Evolutionary conservation across 1,140 invertebrate species (phyloP).

Genomic region (Delia radicum): DNA sequence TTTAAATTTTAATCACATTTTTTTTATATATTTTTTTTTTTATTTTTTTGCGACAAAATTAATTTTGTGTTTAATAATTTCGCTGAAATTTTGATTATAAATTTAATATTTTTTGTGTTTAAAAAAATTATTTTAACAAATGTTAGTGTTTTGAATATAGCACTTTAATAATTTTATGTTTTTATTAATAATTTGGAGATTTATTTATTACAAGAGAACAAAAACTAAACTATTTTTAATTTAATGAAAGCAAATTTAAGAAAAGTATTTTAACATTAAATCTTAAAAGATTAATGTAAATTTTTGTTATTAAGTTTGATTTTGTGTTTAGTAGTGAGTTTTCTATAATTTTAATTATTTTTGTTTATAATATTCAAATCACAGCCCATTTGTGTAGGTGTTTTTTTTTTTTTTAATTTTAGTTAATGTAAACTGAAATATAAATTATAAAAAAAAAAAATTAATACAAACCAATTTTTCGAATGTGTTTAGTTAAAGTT

Average conservation of each 20-base stretch:
- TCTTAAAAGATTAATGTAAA: too few species aligned
- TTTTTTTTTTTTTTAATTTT: slow-evolving; percentile 10
- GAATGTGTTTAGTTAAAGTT: background rate
- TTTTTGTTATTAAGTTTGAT: too few species aligned
- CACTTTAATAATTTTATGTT: background rate
- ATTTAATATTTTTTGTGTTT: background rate
- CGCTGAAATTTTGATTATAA: slow-evolving; percentile 9
- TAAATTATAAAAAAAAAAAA: slow-evolving; percentile 3
- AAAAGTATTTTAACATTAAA: too few species aligned
- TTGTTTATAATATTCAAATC: slow-evolving; percentile 38
- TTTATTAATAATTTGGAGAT: too few species aligned
- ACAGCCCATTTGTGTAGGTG: slow-evolving; percentile 45
- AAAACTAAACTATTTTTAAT: too few species aligned
- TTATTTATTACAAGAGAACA: too few species aligned
- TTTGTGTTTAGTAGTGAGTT: too few species aligned
- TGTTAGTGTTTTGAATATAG: background rate
- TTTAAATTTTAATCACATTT: slow-evolving; percentile 20
- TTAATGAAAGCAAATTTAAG: background rate
- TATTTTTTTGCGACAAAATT: background rate
- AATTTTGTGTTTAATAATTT: background rate
- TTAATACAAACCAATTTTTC: slow-evolving; percentile 16
- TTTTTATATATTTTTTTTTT: slow-evolving; percentile 7
- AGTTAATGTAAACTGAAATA: background rate
- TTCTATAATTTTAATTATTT: background rate
- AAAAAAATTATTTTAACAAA: background rate